Evolutionary conservation across 2,113 vertebrate species (phyloP).

Genomic region (Tilapia sparmanii): DNA sequence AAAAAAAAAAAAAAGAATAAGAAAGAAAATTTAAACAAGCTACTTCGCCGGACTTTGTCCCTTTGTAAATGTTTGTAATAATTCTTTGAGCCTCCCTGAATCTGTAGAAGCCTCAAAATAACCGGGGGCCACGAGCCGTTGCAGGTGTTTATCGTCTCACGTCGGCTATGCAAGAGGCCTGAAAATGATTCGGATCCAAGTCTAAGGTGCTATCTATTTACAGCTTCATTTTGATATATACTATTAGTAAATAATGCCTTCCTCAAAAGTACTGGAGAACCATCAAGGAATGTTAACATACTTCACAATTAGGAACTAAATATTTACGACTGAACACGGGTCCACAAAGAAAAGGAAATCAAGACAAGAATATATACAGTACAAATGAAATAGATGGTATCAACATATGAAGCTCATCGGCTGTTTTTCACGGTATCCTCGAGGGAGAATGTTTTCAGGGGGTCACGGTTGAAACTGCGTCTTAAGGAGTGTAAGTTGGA

Average conservation of each 20-base stretch:
- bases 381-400: constrained; percentile 38
- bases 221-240: constrained; percentile 40
- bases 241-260: constrained; percentile 43
- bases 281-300: constrained; percentile 59
- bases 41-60: neutral
- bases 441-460: neutral
- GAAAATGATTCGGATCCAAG: constrained; percentile 24
- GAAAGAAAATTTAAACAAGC: neutral
- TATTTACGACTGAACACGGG: constrained; percentile 47
- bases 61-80: neutral
- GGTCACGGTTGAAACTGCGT: constrained; percentile 2
- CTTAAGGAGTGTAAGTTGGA: constrained; percentile 31
- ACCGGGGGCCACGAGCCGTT: neutral
- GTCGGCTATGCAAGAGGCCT: neutral
- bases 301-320: constrained; percentile 54
- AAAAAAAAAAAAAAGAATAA: rapidly evolving
- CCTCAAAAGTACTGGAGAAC: constrained; percentile 31
- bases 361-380: constrained; percentile 57
- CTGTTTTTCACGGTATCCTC: constrained; percentile 13
- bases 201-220: constrained; percentile 49
- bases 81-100: neutral
- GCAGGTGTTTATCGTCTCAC: constrained; percentile 1
- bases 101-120: neutral
- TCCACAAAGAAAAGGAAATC: constrained; percentile 55
- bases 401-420: constrained; percentile 34